Percentiles rank a stretch among this genome's conserved stretches.
phyloP scores from a whole-genome alignment of 1,140 invertebrate species.

The Vanessa atalanta region DNA sequence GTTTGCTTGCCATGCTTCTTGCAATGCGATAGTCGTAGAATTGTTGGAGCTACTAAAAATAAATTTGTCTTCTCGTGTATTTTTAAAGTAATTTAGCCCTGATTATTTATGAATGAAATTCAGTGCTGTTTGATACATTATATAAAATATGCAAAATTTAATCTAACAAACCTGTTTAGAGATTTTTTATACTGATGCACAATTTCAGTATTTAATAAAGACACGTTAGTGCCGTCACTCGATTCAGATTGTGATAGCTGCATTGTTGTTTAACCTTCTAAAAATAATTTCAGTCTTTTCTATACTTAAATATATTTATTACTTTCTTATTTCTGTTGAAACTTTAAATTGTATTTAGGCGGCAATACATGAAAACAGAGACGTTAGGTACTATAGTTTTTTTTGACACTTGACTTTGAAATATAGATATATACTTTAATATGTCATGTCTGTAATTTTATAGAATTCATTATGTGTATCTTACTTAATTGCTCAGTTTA shows the following conservation, averaged over 20 bases:
- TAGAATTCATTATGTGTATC: too few relatives aligned
- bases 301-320: too few relatives aligned
- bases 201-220: slow-evolving; percentile 30
- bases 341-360: slow-evolving; percentile 3
- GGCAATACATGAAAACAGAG: not conserved
- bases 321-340: too few relatives aligned
- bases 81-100: not conserved
- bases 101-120: too few relatives aligned
- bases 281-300: too few relatives aligned
- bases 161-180: slow-evolving; percentile 44
- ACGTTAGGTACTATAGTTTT: not conserved
- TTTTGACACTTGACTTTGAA: not conserved
- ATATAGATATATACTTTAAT: not conserved
- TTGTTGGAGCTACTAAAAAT: slow-evolving; percentile 54
- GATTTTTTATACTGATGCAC: slow-evolving; percentile 54
- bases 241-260: not conserved
- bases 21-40: slow-evolving; percentile 48
- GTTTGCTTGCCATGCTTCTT: slow-evolving; percentile 52
- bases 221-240: not conserved
- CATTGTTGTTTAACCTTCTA: not conserved
- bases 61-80: not conserved
- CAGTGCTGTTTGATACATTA: slow-evolving; percentile 22
- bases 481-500: too few relatives aligned
- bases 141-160: not conserved
- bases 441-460: too few relatives aligned